Base-by-base conservation (phyloP, 2,888 invertebrate genomes). In the Chorisops tibialis region DNA sequence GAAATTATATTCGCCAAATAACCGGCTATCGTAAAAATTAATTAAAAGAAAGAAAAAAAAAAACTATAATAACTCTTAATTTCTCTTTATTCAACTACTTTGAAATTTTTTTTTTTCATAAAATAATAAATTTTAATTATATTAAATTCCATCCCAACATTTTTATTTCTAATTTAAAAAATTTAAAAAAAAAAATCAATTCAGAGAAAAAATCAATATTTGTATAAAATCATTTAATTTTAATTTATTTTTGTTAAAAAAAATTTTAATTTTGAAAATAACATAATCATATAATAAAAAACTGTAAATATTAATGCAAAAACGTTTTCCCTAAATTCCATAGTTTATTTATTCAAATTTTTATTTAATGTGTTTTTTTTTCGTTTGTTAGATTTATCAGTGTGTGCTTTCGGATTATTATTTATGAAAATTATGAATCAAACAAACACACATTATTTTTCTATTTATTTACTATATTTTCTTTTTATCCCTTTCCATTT, bases 201-300 rank as follows among this genome's bases (percentile, higher is more conserved):
- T n/a, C n/a, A 30, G 30, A 30, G 9, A 30, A 30, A 7, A 7
- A 30, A 7, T 30, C 9, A 30, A 30, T 30, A 30, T 7, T 9
- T 30, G 9, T 9, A 30, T 24, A 49, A 65, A 62, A 62, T 71
- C 68, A 68, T 24, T 69, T 65, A 71, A 54, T 65, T 59, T 68
- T 12, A 41, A 65, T 56, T 69, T 70, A 67, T 58, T 48, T 39
- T 30, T 30, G 30, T 30, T 30, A 14, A 52, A 56, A 68, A 76
- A 74, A 76, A 76, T 76, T 75, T 76, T 75, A 71, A 72, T 68
- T 63, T 74, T n/a, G 73, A 75, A 73, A 73, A 74, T 74, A 74
- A 62, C 61, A 30, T 54, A 56, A 43, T 54, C n/a, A 52, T 48
- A 37, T 49, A 49, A 61, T 41, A 51, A 19, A 51, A 63, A 24